phyloP scores from a whole-genome alignment of 2,888 invertebrate genomes.

The Epinotia brunnichana region DNA sequence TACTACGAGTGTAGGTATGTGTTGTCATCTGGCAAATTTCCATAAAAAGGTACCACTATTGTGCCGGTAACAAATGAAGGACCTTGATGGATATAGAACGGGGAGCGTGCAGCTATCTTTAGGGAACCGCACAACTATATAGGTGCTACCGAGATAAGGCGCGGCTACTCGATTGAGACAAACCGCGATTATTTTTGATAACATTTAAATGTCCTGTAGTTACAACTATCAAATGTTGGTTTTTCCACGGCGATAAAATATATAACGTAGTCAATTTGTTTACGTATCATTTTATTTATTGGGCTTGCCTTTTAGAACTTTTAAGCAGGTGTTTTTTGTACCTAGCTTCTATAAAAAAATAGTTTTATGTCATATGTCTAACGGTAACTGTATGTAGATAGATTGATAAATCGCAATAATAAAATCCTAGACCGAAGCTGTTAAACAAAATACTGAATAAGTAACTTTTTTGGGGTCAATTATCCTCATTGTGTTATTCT shows the following conservation, averaged over 20 bases:
- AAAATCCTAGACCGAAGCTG: no score
- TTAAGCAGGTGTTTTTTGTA: neutral
- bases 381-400: no score
- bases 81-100: slow-evolving; percentile 59
- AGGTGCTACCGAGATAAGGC: slow-evolving; percentile 39
- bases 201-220: slow-evolving; percentile 27
- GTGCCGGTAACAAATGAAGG: slow-evolving; percentile 49
- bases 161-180: slow-evolving; percentile 36
- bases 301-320: neutral
- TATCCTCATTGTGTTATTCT: no score
- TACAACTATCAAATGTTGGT: slow-evolving; percentile 16
- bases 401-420: no score
- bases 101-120: slow-evolving; percentile 52
- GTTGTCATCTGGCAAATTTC: slow-evolving; percentile 35
- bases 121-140: slow-evolving; percentile 51
- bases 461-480: no score
- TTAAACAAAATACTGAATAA: no score
- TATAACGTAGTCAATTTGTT: neutral
- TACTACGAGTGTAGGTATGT: neutral
- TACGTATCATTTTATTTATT: neutral
- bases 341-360: neutral
- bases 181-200: slow-evolving; percentile 44
- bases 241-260: slow-evolving; percentile 13
- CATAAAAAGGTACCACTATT: slow-evolving; percentile 34
- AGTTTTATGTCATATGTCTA: no score